Evolutionary conservation across 2,888 invertebrate species (phyloP).

Genomic region (Rotaria sp.): DNA sequence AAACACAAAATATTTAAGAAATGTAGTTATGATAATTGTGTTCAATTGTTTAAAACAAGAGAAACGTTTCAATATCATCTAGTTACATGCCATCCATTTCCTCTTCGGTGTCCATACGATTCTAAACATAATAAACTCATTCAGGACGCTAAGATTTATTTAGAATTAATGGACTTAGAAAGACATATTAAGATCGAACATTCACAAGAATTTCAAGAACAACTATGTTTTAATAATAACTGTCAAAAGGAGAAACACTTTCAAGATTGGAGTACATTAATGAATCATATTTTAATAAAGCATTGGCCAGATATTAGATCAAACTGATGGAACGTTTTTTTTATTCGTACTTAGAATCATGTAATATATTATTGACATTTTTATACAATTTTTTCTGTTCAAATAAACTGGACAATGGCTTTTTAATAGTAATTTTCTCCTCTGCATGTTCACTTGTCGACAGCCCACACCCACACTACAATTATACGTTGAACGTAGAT

Average conservation of each 20-base stretch:
- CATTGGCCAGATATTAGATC: not conserved
- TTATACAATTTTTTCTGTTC: too few species aligned
- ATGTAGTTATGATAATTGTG: not conserved
- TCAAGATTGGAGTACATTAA: not conserved
- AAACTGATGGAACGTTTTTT: not conserved
- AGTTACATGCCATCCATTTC: not conserved
- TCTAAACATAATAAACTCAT: not conserved
- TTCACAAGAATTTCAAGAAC: not conserved
- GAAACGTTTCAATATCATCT: not conserved
- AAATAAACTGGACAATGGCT: too few species aligned
- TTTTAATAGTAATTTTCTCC: too few species aligned
- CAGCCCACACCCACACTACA: too few species aligned
- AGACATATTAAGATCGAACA: not conserved
- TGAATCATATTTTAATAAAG: not conserved
- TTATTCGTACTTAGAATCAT: too few species aligned
- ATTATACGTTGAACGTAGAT: too few species aligned
- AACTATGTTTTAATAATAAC: not conserved
- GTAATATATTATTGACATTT: too few species aligned
- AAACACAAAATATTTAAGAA: not conserved
- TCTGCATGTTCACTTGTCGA: too few species aligned
- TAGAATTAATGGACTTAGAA: not conserved
- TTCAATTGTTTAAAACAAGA: not conserved
- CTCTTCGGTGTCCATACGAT: not conserved
- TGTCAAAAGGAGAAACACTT: not conserved
- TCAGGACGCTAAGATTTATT: not conserved